Base-by-base conservation (phyloP, 2,888 invertebrate genomes). In the Abscondita cerata region DNA sequence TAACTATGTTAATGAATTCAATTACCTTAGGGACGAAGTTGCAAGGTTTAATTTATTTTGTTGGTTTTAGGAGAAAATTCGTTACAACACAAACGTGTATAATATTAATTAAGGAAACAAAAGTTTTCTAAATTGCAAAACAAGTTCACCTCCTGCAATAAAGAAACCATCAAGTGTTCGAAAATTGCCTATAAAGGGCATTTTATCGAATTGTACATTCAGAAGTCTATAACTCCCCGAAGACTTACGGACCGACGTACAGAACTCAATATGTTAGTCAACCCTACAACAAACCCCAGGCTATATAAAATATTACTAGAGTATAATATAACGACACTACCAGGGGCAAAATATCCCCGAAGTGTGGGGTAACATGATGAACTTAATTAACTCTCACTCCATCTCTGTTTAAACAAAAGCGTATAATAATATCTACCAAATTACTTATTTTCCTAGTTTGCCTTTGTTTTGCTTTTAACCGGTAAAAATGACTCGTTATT, bases 331-430 rank as follows among this genome's bases (percentile, higher is more conserved):
- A 72, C 72, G 74, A 74, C 71, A 74, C 70, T 66, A 68, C 68
- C 67, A 68, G 67, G 71, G 71, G 70, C 65, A 67, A 71, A 72
- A 70, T 70, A 69, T 69, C 73, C 70, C 72, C 55, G 62, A 69
- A 69, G 70, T 67, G 70, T 67, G 65, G 69, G 69, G 68, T 65
- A 68, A 75, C 75, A 75, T 73, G 73, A 73, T 70, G 72, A 72
- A 74, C 71, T 74, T 75, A 75, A 75, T 75, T 75, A 75, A 75
- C 74, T 74, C 70, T 64, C 63, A 65, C 66, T 70, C 73, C 68
- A 64, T 75, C 76, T 75, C 73, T 68, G 59, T 74, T 75, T 69
- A 73, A 74, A 75, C 73, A 72, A 73, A 73, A 75, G 70, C 71
- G 69, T 72, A 71, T 73, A 70, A 69, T 65, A 69, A 70, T 72